A percentile compares a stretch with the other conserved stretches of the same genome.
phyloP scores from a whole-genome alignment of 2,113 vertebrate species.

The Cyphomyrus discorhynchus region DNA sequence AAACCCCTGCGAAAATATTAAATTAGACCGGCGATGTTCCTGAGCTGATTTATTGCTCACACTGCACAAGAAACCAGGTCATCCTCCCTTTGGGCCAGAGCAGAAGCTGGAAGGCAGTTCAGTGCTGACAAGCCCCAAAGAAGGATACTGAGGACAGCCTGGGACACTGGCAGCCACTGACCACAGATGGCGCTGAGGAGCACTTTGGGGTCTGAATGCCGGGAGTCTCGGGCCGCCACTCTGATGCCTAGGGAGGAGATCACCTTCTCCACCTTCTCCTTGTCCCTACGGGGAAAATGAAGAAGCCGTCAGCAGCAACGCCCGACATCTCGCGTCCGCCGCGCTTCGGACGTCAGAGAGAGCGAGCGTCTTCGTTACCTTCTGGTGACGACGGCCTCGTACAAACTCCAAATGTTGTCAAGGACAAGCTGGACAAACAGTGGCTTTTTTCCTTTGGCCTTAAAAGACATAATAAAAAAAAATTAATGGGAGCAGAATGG shows the following conservation, averaged over 20 bases:
- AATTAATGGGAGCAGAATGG: not conserved
- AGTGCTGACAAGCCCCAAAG: not conserved
- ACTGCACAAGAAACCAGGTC: not conserved
- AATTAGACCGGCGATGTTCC: not conserved
- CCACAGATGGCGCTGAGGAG: slow-evolving; percentile 86
- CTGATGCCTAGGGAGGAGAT: slow-evolving; percentile 77
- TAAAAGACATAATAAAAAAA: slow-evolving; percentile 30
- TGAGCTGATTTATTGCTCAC: not conserved
- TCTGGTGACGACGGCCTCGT: slow-evolving; percentile 81
- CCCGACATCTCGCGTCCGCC: not conserved
- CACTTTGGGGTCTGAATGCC: slow-evolving; percentile 85
- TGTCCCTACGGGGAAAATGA: slow-evolving; percentile 65
- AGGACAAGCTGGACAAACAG: slow-evolving; percentile 93
- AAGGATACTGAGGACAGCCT: slow-evolving; percentile 90
- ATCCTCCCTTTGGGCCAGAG: not conserved
- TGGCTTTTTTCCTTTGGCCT: slow-evolving; percentile 92
- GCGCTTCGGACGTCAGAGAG: not conserved
- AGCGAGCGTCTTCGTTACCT: slow-evolving; percentile 60
- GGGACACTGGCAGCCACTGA: slow-evolving; percentile 89
- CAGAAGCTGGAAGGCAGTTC: not conserved
- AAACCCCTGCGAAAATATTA: not conserved
- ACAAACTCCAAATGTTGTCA: slow-evolving; percentile 95
- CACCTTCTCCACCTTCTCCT: slow-evolving; percentile 89
- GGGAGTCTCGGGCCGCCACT: slow-evolving; percentile 73
- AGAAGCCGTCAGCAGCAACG: not conserved